A percentile compares a stretch with the other conserved stretches of the same genome.
Conservation (phyloP, 2,888 invertebrate genomes). For the Heliconius ismenius region DNA sequence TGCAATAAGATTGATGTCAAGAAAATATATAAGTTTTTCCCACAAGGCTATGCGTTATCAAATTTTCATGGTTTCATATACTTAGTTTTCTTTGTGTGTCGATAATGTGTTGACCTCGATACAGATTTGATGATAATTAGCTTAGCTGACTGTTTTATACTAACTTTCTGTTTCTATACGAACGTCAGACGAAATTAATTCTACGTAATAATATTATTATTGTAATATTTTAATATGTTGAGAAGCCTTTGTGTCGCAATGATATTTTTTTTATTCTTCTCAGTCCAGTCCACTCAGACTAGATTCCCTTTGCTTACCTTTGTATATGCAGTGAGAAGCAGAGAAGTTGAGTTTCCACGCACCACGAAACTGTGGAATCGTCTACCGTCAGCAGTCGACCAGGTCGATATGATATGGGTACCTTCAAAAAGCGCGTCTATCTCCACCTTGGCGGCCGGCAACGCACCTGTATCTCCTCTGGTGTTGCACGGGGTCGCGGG, state of each 20-base stretch:
- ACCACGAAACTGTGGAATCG: no score
- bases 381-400: no score
- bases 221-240: not conserved
- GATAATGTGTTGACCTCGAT: conserved; percentile 32
- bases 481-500: no score
- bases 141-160: not conserved
- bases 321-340: no score
- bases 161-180: not conserved
- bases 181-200: not conserved
- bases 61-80: conserved; percentile 29
- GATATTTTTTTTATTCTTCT: not conserved
- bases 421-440: no score
- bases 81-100: conserved; percentile 24
- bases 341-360: no score
- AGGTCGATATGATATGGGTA: no score
- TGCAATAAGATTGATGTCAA: conserved; percentile 4
- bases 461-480: no score
- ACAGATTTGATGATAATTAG: conserved; percentile 27
- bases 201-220: not conserved
- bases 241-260: not conserved
- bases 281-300: not conserved
- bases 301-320: no score
- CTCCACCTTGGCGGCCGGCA: no score
- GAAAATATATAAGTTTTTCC: conserved; percentile 8
- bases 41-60: conserved; percentile 30